Conservation (phyloP, 2,888 invertebrate species). For the Eupithecia tripunctaria region DNA sequence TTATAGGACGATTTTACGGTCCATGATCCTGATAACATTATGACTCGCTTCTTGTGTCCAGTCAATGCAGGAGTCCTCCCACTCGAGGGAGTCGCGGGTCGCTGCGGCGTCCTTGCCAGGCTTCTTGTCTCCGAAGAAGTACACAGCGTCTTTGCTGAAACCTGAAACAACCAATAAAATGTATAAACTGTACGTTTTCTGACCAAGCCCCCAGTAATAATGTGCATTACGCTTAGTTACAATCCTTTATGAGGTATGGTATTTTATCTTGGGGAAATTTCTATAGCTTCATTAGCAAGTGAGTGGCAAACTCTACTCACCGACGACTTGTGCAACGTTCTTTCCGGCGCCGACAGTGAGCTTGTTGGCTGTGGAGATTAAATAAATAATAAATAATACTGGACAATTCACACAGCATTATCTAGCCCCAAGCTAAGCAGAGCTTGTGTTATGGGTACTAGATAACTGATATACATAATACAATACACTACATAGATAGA, state of each 20-base stretch:
- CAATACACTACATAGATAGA: no score
- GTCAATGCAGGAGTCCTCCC: slow-evolving; percentile 87
- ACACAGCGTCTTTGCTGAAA: slow-evolving; percentile 85
- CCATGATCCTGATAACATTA: no score
- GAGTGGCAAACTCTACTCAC: slow-evolving; percentile 55
- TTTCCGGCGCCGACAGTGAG: slow-evolving; percentile 83
- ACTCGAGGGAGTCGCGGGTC: slow-evolving; percentile 81
- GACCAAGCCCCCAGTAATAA: neutral
- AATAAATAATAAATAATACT: no score
- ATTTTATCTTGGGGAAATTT: neutral
- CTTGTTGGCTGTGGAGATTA: slow-evolving; percentile 84
- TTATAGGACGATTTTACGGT: no score
- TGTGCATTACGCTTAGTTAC: neutral
- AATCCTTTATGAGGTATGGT: neutral
- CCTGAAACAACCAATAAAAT: neutral
- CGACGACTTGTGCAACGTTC: slow-evolving; percentile 83
- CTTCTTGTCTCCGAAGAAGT: slow-evolving; percentile 88
- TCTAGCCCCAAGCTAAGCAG: no score
- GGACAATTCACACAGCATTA: no score
- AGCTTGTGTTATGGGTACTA: no score
- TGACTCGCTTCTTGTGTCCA: slow-evolving; percentile 84
- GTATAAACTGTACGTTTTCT: neutral
- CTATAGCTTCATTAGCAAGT: neutral
- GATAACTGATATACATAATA: no score
- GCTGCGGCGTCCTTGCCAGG: slow-evolving; percentile 83